phyloP scores from a whole-genome alignment of 2,888 invertebrate species.

The Lobophora halterata region DNA sequence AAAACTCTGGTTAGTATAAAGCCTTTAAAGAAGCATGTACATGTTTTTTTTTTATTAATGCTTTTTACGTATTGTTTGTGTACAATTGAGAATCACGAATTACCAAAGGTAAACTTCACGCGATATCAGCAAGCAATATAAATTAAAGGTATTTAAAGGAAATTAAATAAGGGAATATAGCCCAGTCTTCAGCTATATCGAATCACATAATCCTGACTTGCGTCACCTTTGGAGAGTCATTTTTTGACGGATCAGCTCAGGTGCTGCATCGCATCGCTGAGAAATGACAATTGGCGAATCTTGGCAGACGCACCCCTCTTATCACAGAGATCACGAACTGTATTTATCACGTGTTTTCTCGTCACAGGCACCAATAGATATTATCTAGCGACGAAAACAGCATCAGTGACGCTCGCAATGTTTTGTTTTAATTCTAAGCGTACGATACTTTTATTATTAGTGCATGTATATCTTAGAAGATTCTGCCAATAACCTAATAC shows the following conservation, averaged over 20 bases:
- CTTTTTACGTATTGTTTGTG: too few species aligned
- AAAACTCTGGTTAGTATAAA: too few species aligned
- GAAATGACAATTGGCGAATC: conserved; percentile 51
- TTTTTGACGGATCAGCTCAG: conserved; percentile 46
- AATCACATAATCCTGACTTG: conserved; percentile 35
- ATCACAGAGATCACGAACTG: conserved; percentile 41
- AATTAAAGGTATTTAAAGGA: too few species aligned
- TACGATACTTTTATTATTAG: conserved; percentile 14
- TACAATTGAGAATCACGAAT: too few species aligned
- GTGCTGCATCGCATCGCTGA: conserved; percentile 44
- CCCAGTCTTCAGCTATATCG: conserved; percentile 12
- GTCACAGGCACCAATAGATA: conserved; percentile 16
- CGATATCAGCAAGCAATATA: too few species aligned
- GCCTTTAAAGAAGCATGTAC: too few species aligned
- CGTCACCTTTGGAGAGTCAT: conserved; percentile 35
- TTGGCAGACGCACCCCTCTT: conserved; percentile 47
- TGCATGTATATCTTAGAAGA: conserved; percentile 2
- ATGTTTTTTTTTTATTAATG: too few species aligned
- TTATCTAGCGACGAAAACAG: conserved; percentile 16
- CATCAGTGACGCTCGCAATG: conserved; percentile 8
- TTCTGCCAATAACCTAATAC: conserved; percentile 8
- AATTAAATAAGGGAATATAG: too few species aligned
- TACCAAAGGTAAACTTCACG: too few species aligned
- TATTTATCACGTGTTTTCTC: conserved; percentile 31
- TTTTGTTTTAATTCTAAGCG: conserved; percentile 17